These are phyloP conservation scores for Silurus glanis DNA, from an alignment of 2,113 vertebrate genomes.

Conservation along the genomic window DNA sequence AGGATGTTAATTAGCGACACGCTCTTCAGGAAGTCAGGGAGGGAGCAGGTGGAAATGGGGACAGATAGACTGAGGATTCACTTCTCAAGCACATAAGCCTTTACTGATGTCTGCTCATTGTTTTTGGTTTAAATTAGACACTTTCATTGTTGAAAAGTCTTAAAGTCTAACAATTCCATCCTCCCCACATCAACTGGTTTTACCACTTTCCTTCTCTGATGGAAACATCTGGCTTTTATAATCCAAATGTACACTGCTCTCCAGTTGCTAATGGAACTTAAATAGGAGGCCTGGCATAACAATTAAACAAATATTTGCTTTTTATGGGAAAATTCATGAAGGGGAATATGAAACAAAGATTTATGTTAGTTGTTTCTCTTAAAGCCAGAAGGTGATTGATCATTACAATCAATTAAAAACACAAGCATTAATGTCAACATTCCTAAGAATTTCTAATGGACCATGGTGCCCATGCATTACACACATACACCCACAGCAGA, in stretches of 20 bases:
- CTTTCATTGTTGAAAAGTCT: not conserved
- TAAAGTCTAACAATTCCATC: constrained; percentile 6
- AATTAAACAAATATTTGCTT: constrained; percentile 62
- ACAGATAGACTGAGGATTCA: constrained; percentile 41
- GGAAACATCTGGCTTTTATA: constrained; percentile 59
- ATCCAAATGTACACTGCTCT: constrained; percentile 44
- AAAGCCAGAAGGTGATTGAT: constrained; percentile 13
- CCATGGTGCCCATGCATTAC: constrained; percentile 20
- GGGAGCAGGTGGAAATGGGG: constrained; percentile 42
- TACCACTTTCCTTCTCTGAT: constrained; percentile 40
- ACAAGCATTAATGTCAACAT: not conserved
- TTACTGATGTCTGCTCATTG: not conserved
- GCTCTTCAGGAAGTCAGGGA: constrained; percentile 53
- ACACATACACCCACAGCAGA: constrained; percentile 24
- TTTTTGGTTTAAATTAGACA: constrained; percentile 6
- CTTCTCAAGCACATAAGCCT: constrained; percentile 11
- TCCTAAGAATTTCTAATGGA: not conserved
- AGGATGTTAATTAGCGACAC: constrained; percentile 72
- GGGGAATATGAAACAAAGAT: constrained; percentile 40
- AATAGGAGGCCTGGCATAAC: constrained; percentile 52
- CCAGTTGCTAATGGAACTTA: constrained; percentile 56
- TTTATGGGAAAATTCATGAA: constrained; percentile 41
- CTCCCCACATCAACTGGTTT: constrained; percentile 20
- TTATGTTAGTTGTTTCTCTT: constrained; percentile 35
- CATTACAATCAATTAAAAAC: constrained; percentile 21